Conservation (phyloP, 2,888 invertebrate genomes). For the Drosophila basisetae region DNA sequence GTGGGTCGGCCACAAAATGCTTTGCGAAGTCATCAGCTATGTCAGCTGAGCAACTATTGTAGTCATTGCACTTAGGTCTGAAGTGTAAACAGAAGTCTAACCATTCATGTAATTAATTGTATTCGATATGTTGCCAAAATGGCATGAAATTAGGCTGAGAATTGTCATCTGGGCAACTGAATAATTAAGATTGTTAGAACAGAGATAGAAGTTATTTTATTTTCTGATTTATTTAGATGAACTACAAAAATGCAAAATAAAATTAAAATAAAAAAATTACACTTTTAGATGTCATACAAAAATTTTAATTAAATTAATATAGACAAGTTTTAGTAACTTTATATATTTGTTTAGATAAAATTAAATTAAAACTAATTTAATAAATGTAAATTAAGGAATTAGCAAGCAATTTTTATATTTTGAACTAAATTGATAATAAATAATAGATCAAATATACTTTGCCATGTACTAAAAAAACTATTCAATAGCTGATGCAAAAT, state of each 20-base stretch:
- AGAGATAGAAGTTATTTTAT: neutral
- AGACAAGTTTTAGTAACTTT: neutral
- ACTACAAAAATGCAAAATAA: neutral
- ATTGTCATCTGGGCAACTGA: neutral
- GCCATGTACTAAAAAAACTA: neutral
- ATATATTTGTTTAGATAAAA: neutral
- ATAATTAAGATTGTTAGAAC: neutral
- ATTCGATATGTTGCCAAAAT: neutral
- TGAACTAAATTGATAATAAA: neutral
- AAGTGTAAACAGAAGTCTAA: slow-evolving; percentile 8
- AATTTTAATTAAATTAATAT: neutral
- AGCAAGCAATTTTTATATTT: neutral
- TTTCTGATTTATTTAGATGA: neutral
- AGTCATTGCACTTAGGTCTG: slow-evolving; percentile 9
- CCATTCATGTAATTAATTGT: slow-evolving; percentile 21
- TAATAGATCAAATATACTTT: neutral
- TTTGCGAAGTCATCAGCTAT: slow-evolving; percentile 29
- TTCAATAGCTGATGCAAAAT: neutral
- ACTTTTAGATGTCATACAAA: neutral
- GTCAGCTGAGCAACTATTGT: slow-evolving; percentile 16
- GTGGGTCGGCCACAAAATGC: slow-evolving; percentile 10
- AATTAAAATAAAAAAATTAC: neutral
- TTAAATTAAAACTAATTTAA: neutral
- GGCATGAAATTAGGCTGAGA: neutral
- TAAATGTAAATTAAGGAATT: neutral